Percentiles rank a stretch among this genome's conserved stretches.
Conservation (phyloP, 1,140 invertebrate genomes). For the Aphelenchoides avenae region DNA sequence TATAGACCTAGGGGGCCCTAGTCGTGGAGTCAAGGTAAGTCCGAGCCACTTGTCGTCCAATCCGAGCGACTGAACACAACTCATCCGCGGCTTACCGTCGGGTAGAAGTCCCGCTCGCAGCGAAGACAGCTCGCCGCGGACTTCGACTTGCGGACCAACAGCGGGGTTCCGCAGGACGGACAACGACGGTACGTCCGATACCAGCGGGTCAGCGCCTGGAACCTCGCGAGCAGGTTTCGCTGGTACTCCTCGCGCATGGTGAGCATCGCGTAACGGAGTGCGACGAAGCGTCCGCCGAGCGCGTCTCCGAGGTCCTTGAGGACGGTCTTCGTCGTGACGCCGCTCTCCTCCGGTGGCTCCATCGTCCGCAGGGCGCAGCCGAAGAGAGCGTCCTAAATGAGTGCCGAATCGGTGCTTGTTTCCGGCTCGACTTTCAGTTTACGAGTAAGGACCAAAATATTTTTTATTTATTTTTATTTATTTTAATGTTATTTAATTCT, state of each 20-base stretch:
- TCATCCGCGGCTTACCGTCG: conserved; percentile 24
- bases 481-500: neutral
- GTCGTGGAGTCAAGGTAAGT: too few relatives aligned
- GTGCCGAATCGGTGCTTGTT: too few relatives aligned
- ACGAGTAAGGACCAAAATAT: conserved; percentile 7
- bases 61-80: neutral
- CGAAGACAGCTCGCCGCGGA: conserved; percentile 34
- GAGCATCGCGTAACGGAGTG: conserved; percentile 50
- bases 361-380: conserved; percentile 36
- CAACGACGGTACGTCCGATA: conserved; percentile 44
- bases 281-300: conserved; percentile 51
- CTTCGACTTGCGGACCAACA: conserved; percentile 45
- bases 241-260: conserved; percentile 40
- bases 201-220: conserved; percentile 50
- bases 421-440: too few relatives aligned
- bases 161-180: conserved; percentile 35
- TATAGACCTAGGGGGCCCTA: too few relatives aligned
- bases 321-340: conserved; percentile 13
- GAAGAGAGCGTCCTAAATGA: conserved; percentile 42
- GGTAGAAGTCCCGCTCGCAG: conserved; percentile 38
- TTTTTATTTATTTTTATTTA: neutral
- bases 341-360: conserved; percentile 40
- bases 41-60: too few relatives aligned
- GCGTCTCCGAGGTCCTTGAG: conserved; percentile 18
- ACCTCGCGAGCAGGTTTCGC: conserved; percentile 38